Percentiles rank a stretch among this genome's conserved stretches.
These are phyloP conservation scores for Antechinus flavipes DNA, from an alignment of 2,113 vertebrate genomes.

Conservation along the genomic window DNA sequence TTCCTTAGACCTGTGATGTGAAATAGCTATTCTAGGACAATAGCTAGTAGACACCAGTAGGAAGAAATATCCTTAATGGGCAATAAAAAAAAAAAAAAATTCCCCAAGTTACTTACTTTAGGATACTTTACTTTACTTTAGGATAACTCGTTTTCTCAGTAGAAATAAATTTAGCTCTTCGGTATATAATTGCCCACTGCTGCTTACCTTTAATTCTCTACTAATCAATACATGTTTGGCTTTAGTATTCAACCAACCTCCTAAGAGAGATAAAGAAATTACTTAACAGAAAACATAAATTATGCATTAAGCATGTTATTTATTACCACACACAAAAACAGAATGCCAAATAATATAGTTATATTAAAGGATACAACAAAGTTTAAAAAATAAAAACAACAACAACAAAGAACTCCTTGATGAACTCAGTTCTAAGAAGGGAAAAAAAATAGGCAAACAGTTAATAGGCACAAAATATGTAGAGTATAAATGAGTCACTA, in stretches of 20 bases:
- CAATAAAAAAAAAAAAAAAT: not conserved
- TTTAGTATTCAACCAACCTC: not conserved
- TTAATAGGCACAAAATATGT: not conserved
- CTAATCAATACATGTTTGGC: not conserved
- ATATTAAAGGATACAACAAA: not conserved
- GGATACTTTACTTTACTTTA: not conserved
- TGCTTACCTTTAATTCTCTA: not conserved
- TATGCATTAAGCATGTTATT: not conserved
- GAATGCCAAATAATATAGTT: not conserved
- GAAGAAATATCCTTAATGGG: not conserved
- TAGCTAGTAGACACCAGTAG: not conserved
- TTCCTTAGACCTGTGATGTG: not conserved
- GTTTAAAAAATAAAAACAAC: not conserved
- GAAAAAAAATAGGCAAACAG: not conserved
- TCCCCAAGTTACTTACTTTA: not conserved
- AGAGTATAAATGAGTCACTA: not conserved
- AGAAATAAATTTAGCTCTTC: not conserved
- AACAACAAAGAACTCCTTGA: not conserved
- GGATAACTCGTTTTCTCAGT: not conserved
- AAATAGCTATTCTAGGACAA: not conserved
- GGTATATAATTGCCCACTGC: not conserved
- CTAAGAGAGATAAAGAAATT: not conserved
- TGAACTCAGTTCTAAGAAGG: not conserved
- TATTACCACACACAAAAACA: not conserved
- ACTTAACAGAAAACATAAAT: not conserved